Evolutionary conservation across 2,888 invertebrate species (phyloP).

Genomic region (Frankliniella fusca): DNA sequence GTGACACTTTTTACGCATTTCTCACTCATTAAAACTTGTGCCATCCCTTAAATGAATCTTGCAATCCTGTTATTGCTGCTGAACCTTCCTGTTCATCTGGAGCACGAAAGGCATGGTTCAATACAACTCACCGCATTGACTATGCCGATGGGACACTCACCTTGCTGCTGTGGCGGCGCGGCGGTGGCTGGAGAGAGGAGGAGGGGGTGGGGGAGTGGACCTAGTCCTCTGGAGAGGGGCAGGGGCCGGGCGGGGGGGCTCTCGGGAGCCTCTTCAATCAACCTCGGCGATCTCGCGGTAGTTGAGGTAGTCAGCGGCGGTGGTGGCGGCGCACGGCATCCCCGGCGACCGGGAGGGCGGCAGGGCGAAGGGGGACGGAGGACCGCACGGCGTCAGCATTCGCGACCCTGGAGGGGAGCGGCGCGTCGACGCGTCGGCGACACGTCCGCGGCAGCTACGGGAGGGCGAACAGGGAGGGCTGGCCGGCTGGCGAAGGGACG

Average conservation of each 20-base stretch:
- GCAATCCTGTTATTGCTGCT: too few species aligned
- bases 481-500: not conserved
- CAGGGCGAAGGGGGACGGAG: not conserved
- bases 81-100: too few species aligned
- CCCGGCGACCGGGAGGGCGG: not conserved
- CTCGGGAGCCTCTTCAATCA: not conserved
- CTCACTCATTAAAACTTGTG: too few species aligned
- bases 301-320: slow-evolving; percentile 23
- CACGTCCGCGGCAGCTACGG: not conserved
- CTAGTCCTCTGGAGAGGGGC: not conserved
- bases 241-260: not conserved
- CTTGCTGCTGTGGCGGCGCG: not conserved
- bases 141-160: not conserved
- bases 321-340: slow-evolving; percentile 4
- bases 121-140: not conserved
- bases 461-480: not conserved
- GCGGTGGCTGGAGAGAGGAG: not conserved
- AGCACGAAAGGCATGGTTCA: too few species aligned
- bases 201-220: not conserved
- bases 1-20: too few species aligned
- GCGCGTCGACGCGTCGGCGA: not conserved
- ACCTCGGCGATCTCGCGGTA: slow-evolving; percentile 21
- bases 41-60: too few species aligned
- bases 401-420: not conserved
- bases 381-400: not conserved